Base-by-base conservation (phyloP, 2,797 vertebrate genomes). In the Mareca strepera region DNA sequence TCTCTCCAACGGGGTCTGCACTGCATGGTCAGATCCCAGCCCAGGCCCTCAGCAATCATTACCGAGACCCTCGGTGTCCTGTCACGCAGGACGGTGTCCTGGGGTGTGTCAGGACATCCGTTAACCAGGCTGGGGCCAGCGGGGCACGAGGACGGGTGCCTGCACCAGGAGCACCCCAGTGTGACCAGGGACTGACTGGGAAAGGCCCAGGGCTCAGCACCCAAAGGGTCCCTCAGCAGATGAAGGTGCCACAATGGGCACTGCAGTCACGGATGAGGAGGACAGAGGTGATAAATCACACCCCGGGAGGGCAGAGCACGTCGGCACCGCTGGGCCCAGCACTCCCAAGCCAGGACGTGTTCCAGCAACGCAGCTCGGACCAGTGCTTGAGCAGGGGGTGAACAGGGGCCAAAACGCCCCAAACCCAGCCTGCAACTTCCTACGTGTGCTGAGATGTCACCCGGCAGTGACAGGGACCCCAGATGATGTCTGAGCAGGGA, bases 381-480 rank as follows among this genome's bases (percentile, higher is more conserved):
- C 9, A 12, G 18, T 10, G 39, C 28, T 64, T 15, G 39, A 64
- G 62, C 62, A 64, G 62, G 11, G 22, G 31, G 59, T 3, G 11
- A 55, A 64, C 9, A 31, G 0, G 1, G 5, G n/a, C n/a, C 76
- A 50, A 59, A 77, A 74, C 0, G 2, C 44, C 48, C 31, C 41
- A 23, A 26, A 2, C 5, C 20, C 55, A 86, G 5, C 35, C 44
- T n/a, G 16, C 4, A 68, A 39, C 44, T 37, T 29, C 20, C 74
- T 7, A 6, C 1, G 2, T 18, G 25, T 28, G 28, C 25, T 2
- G 0, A 22, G 73, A 6, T 3, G 11, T 8, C 43, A 5, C 43
- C 11, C n/a, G 7, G 29, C 21, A 86, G 35, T 56, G 44, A 63
- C 31, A 4, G 1, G 1, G 2, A 28, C 1, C 0, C 13, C 1